Base-by-base conservation (phyloP, 2,888 invertebrate species). In the Brachyptera risi region DNA sequence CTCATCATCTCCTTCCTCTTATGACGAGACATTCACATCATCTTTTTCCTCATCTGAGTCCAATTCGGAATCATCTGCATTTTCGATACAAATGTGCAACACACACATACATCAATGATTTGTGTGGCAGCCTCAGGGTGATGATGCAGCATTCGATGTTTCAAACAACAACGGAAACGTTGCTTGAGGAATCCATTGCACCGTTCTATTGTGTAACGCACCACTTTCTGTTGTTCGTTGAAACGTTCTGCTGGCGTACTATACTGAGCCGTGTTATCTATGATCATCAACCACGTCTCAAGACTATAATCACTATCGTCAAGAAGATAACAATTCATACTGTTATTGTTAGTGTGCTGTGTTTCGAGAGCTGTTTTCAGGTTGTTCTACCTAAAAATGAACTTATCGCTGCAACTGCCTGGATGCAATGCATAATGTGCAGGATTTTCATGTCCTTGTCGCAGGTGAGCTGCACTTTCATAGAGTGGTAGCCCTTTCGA, bases 391-490 rank as follows among this genome's bases (percentile, higher is more conserved):
- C 23, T 15, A 3, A 3, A 47, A 17, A 47, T 47, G 13, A 47
- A 19, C 13, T 47, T 47, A 23, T 47, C 47, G 13, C 47, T 47
- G 3, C 19, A n/a, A n/a, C n/a, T n/a, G n/a, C n/a, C n/a, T n/a
- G n/a, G n/a, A n/a, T n/a, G n/a, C n/a, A n/a, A n/a, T 21, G 21
- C 23, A n/a, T 49, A n/a, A 49, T 24, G 15, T 49, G 49, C 5
- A 49, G 26, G n/a, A 49, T 49, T 26, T 5, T 3, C 49, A 49
- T 49, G 26, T 49, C 24, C 3, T 5, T 11, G 24, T 49, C 21
- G 49, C 49, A 49, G n/a, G n/a, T n/a, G 5, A 49, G n/a, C 49
- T 49, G 49, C 15, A 23, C 49, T 15, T 49, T 49, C 1, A 49
- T 19, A 9, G 49, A 49, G 21, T 49, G 49, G 24, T 9, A 9